Base-by-base conservation (phyloP, 2,797 vertebrate species). In the Kryptopterus vitreolus region DNA sequence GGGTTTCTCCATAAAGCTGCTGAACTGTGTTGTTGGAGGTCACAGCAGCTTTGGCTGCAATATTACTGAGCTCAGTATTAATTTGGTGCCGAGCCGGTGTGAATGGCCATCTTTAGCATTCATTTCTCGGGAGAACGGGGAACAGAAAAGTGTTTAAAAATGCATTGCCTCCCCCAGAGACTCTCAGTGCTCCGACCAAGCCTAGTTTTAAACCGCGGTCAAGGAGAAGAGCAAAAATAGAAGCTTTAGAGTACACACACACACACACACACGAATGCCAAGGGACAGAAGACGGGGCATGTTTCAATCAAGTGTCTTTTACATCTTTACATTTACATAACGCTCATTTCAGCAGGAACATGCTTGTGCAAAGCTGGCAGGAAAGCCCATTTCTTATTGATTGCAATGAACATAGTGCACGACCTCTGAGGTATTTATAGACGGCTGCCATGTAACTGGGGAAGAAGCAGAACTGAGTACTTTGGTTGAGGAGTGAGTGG, bases 391-490 rank as follows among this genome's bases (percentile, higher is more conserved):
- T 76, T 73, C 61, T 81, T 91, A 92, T 91, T 92, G 91, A 92
- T 93, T 79, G 76, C 88, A 90, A 91, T 90, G 89, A 90, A 85
- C 89, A 87, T 89, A 82, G 87, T 85, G 91, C 93, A 93, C 89
- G 90, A 94, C 89, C 90, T 90, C 87, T 82, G 85, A 85, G 85
- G 85, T 93, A 93, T 93, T 92, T 94, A 93, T 92, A 93, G 94
- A 91, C 81, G 18, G 59, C 63, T 87, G 79, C 87, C 85, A 82
- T 88, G 88, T 88, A 88, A 89, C 85, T 82, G 57, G 85, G 82
- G 82, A 90, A 85, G 87, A 89, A 90, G 79, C 29, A n/a, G 55
- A 48, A 77, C 76, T 86, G 83, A 84, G 92, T 92, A 89, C 85
- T 85, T 90, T 90, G 88, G 91, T 92, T 93, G 90, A 90, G 81